phyloP scores from a whole-genome alignment of 2,888 invertebrate species.

The Achlya flavicornis region DNA sequence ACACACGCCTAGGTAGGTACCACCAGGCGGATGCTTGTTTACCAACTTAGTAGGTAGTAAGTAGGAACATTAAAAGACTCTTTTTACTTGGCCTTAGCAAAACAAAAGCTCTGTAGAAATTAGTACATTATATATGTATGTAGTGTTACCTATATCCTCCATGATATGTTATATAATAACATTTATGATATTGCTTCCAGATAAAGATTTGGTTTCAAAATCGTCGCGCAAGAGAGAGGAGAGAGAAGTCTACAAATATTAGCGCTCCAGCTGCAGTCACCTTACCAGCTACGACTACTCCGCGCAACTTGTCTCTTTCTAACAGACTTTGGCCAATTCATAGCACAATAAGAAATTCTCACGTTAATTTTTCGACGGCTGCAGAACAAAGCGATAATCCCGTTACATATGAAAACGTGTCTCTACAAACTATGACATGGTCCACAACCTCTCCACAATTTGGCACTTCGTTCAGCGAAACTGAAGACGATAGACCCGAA shows the following conservation, averaged over 20 bases:
- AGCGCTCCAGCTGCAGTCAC: conserved; percentile 63
- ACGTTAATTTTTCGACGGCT: background rate
- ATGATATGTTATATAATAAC: too few species aligned
- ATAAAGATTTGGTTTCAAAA: conserved; percentile 93
- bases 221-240: conserved; percentile 88
- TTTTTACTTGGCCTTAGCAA: too few species aligned
- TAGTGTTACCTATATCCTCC: too few species aligned
- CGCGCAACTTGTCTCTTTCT: background rate
- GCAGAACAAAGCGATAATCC: background rate
- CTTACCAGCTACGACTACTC: conserved; percentile 54
- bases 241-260: conserved; percentile 82
- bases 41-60: too few species aligned
- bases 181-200: conserved; percentile 47
- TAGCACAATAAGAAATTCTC: background rate
- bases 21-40: too few species aligned
- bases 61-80: too few species aligned
- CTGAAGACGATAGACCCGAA: conserved; percentile 49
- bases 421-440: background rate
- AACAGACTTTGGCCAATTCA: background rate
- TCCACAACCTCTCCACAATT: background rate
- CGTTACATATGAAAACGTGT: background rate
- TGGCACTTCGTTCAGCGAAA: conserved; percentile 20
- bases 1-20: too few species aligned
- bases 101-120: too few species aligned
- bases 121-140: too few species aligned